Base-by-base conservation (phyloP, 2,888 invertebrate species). In the Meteorus colon region DNA sequence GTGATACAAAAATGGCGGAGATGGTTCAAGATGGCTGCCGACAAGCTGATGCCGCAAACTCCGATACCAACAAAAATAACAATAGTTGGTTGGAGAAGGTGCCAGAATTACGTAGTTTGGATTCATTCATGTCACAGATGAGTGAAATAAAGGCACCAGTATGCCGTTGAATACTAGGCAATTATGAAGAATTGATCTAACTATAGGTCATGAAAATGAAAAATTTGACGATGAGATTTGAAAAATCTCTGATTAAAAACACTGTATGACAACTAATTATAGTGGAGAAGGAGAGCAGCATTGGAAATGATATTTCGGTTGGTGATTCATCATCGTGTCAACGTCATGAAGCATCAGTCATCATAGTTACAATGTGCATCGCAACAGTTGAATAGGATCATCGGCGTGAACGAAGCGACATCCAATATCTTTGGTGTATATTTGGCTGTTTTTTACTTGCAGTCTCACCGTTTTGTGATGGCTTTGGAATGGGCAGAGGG, bases 61-160 rank as follows among this genome's bases (percentile, higher is more conserved):
- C n/a, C 27, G 70, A 80, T 5, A 41, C 41, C 41, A 68, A 79
- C 4, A 73, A 77, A 1, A 74, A 81, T 70, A 10, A 59, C 16
- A 77, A 79, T 62, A 80, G 80, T 0, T 88, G 87, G 87, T 80
- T 82, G 59, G 81, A 81, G 34, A 63, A 81, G n/a, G 72, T 83
- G 4, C 92, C 92, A 86, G 94, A 93, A 89, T 90, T 94, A 86
- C 91, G 91, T 87, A 93, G 93, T 84, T 87, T 94, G 87, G 92
- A 94, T 90, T 91, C 90, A 85, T 94, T 94, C 89, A 93, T 94
- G 91, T 91, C 91, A 82, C 91, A 93, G 89, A 89, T 94, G 86
- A 92, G 92, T 85, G 91, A 90, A 87, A 91, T 93, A 81, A 93
- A 93, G 83, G 81, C 83, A 80, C 86, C 88, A 27, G 78, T 89